Evolutionary conservation across 2,113 vertebrate species (phyloP), one percentile per base, ranked within the genome.

Genomic region (Ivindomyrus marchei): DNA sequence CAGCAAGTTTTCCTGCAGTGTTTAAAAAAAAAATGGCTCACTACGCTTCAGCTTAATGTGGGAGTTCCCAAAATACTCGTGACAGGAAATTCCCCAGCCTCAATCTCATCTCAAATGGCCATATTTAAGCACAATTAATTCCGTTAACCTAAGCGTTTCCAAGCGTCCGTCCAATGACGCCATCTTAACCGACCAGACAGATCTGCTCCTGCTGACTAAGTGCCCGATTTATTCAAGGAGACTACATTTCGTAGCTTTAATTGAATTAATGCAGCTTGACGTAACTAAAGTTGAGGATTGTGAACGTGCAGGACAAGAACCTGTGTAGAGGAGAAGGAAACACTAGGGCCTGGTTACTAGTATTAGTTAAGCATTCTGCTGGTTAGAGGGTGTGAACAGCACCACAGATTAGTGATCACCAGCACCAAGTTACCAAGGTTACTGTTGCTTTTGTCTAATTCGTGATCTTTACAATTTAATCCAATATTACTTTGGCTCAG

Each of bases 31-130:
- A 88, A 83, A 90, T 70, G 39, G 56, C 66, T 24, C 90, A 90
- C 89, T 1, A 86, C 90, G 89, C 88, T 2, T 88, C 92, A 90
- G 92, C 93, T 27, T 47, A 95, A 93, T 93, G 94, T 94, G 93
- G 95, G 94, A 95, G 95, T 94, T 96, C 94, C 94, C 92, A 94
- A 95, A 95, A 95, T 95, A 95, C 93, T 92, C 66, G 62, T 27
- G 90, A 94, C 95, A 95, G 95, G 96, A 96, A 96, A 96, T 96
- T 95, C 95, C 95, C 93, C 93, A 94, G 95, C 95, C 93, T 94
- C 93, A 91, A 92, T 91, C 85, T 89, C 89, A 86, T 94, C 95
- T 94, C 93, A 93, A 94, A 94, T 92, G 92, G 92, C 93, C 84
- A 90, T 92, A 94, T 93, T 91, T 86, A 88, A 94, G 92, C 88